Conservation (phyloP, 1,140 invertebrate genomes). For the Drosophila bipectinata region DNA sequence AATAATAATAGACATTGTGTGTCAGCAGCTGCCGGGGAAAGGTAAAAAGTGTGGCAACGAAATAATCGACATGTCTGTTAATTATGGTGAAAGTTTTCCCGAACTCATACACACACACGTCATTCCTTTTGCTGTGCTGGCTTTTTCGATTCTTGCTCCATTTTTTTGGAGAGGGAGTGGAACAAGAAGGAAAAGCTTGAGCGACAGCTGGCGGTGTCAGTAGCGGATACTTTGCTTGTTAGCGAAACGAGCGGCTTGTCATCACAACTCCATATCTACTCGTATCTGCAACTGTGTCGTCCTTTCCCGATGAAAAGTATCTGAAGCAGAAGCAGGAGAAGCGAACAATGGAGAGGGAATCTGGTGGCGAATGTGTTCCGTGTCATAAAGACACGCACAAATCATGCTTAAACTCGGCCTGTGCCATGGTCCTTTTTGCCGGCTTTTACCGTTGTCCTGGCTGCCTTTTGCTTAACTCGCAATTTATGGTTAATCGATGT, state of each 20-base stretch:
- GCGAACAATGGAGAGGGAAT: slow-evolving; percentile 5
- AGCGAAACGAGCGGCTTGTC: slow-evolving; percentile 51
- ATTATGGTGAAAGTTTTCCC: slow-evolving; percentile 79
- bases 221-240: slow-evolving; percentile 54
- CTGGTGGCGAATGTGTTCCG: slow-evolving; percentile 53
- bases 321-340: slow-evolving; percentile 29
- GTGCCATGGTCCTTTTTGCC: slow-evolving; percentile 17
- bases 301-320: background rate
- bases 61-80: slow-evolving; percentile 82
- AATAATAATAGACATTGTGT: slow-evolving; percentile 46
- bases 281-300: slow-evolving; percentile 36
- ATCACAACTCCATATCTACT: slow-evolving; percentile 19
- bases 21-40: slow-evolving; percentile 66
- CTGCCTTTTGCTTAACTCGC: slow-evolving; percentile 83
- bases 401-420: slow-evolving; percentile 72
- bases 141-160: slow-evolving; percentile 37
- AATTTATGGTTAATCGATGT: slow-evolving; percentile 84
- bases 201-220: slow-evolving; percentile 69
- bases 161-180: slow-evolving; percentile 29
- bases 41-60: slow-evolving; percentile 76
- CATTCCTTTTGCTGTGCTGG: slow-evolving; percentile 53
- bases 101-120: slow-evolving; percentile 34
- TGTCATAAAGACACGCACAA: slow-evolving; percentile 82
- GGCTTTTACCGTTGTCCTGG: slow-evolving; percentile 53
- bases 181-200: slow-evolving; percentile 4